A percentile compares a stretch with the other conserved stretches of the same genome.
Conservation (phyloP, 2,888 invertebrate species). For the Chironomus tentans region DNA sequence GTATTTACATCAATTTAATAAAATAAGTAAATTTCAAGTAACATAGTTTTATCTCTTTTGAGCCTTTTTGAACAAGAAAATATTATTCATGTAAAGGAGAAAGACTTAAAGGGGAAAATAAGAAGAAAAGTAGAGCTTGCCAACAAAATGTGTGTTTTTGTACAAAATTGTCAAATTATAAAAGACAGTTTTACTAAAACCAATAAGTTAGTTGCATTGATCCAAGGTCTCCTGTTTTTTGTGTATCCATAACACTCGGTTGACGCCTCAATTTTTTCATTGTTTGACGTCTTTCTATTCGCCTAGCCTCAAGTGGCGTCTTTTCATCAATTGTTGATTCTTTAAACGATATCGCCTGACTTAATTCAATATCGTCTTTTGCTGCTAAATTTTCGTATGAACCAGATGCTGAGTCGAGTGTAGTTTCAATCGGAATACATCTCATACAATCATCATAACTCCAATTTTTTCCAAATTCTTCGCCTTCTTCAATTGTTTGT, state of each 20-base stretch:
- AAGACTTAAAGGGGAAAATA: too few relatives aligned
- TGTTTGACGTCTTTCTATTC: slow-evolving; percentile 43
- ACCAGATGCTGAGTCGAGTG: slow-evolving; percentile 43
- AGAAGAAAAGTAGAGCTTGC: too few relatives aligned
- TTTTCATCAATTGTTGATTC: slow-evolving; percentile 36
- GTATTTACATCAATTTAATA: too few relatives aligned
- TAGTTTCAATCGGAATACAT: slow-evolving; percentile 56
- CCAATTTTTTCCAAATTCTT: slow-evolving; percentile 78
- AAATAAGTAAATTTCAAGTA: too few relatives aligned
- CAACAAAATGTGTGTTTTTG: too few relatives aligned
- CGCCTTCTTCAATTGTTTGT: slow-evolving; percentile 81
- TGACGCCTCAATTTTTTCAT: slow-evolving; percentile 66
- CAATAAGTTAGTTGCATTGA: slow-evolving; percentile 79
- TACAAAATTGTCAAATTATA: too few relatives aligned
- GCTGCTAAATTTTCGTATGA: slow-evolving; percentile 69
- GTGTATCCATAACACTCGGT: slow-evolving; percentile 73
- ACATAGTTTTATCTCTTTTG: too few relatives aligned
- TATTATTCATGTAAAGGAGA: too few relatives aligned
- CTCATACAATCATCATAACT: slow-evolving; percentile 61
- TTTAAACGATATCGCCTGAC: slow-evolving; percentile 33
- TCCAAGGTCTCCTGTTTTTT: slow-evolving; percentile 60
- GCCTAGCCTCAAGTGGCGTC: slow-evolving; percentile 40
- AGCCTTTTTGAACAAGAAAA: too few relatives aligned
- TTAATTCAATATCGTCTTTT: slow-evolving; percentile 36
- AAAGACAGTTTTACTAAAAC: slow-evolving; percentile 49